These are phyloP conservation scores for Sandelia bainsii DNA, from an alignment of 2,797 vertebrate genomes.

Conservation along the genomic window DNA sequence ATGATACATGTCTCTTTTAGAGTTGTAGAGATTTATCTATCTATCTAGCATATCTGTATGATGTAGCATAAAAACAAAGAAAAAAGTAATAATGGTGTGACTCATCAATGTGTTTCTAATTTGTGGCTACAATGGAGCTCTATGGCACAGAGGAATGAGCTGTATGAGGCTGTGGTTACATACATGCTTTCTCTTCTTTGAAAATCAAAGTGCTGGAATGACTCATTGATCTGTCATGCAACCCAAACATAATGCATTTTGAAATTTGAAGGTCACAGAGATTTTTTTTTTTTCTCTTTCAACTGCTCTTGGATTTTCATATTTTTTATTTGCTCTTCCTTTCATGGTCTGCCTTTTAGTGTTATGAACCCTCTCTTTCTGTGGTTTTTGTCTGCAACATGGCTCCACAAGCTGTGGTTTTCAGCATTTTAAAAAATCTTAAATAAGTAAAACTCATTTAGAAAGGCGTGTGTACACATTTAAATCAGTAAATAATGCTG, in stretches of 20 bases:
- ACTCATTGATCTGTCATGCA: slow-evolving; percentile 29
- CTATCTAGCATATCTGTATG: not conserved
- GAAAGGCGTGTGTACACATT: not conserved
- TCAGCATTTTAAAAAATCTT: not conserved
- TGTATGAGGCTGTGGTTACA: not conserved
- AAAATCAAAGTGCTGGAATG: slow-evolving; percentile 36
- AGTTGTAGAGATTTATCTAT: too few relatives aligned
- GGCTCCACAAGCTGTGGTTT: not conserved
- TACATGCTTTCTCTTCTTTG: slow-evolving; percentile 16
- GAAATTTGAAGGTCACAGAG: slow-evolving; percentile 50
- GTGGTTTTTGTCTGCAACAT: not conserved
- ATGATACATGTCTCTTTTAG: too few relatives aligned
- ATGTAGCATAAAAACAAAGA: not conserved
- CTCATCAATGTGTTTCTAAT: not conserved
- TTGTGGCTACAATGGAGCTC: not conserved
- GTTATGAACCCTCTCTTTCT: not conserved
- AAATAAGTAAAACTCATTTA: not conserved
- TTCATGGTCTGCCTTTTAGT: slow-evolving; percentile 13
- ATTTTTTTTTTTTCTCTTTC: slow-evolving; percentile 23
- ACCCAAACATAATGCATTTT: slow-evolving; percentile 34
- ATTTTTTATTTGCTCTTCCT: slow-evolving; percentile 21
- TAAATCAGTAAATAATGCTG: not conserved
- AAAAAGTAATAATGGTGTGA: not conserved
- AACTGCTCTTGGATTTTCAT: slow-evolving; percentile 26
- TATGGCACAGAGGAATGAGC: not conserved